Base-by-base conservation (phyloP, 2,113 vertebrate genomes). In the Anseranas semipalmata region DNA sequence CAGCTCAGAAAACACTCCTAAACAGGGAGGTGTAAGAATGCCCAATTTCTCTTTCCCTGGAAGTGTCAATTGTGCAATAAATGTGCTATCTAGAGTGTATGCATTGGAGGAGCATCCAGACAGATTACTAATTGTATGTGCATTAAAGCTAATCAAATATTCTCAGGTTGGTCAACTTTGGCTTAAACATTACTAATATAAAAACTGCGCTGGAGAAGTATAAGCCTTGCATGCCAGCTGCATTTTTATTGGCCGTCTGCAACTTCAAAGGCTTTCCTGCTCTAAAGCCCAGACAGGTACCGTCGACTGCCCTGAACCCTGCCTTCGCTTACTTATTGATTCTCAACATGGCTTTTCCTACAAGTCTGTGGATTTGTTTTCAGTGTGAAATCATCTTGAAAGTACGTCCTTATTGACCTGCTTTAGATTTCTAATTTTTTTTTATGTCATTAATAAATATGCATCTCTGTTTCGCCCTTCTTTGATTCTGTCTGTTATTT, bases 201-300 rank as follows among this genome's bases (percentile, higher is more conserved):
- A 97, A 94, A 60, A 45, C 79, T 58, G 4, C 0, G 0, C 93
- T 87, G 86, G 95, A 87, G 90, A 89, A 93, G 85, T 85, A 82
- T 93, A 86, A 96, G 96, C 88, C 75, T 90, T 97, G 92, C 93
- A 92, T 85, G 85, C 97, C 98, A 98, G 98, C 97, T 98, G 98
- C 90, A 41, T 96, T 98, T 98, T 98, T 98, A 98, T 98, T 98
- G 98, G 95, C 96, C 32, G 53, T 97, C 97, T 98, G 97, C 94
- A 97, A 96, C 98, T 98, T 98, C 98, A 98, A 98, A 98, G 98
- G 60, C 39, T 97, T 98, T 97, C 93, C 95, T 93, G 88, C 96
- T 96, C 98, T 94, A 97, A 97, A 98, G 89, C 91, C 70, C 84
- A 77, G 76, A 88, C 94, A 97, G 97, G 97, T 98, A 98, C 72